phyloP scores from a whole-genome alignment of 1,140 invertebrate genomes.

The Holcopasites calliopsidis region DNA sequence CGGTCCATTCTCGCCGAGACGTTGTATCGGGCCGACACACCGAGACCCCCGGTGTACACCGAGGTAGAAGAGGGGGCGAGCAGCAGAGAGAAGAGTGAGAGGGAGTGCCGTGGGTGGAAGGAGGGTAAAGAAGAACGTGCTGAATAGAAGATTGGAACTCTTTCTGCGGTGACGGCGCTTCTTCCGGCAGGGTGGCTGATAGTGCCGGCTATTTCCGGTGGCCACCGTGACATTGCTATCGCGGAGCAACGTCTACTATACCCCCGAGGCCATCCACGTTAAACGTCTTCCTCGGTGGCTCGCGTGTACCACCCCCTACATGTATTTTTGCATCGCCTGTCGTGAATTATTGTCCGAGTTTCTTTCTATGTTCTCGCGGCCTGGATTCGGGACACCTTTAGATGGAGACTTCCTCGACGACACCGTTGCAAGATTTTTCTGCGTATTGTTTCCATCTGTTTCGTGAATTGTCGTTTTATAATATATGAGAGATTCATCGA shows the following conservation, averaged over 20 bases:
- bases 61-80: slow-evolving; percentile 1
- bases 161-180: slow-evolving; percentile 75
- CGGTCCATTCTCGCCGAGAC: slow-evolving; percentile 64
- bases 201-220: slow-evolving; percentile 79
- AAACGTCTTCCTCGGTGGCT: slow-evolving; percentile 49
- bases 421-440: background rate
- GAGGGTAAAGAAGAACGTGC: slow-evolving; percentile 56
- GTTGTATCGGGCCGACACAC: slow-evolving; percentile 66
- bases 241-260: slow-evolving; percentile 49
- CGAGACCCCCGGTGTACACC: slow-evolving; percentile 15
- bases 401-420: background rate
- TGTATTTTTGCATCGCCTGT: slow-evolving; percentile 34
- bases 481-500: background rate
- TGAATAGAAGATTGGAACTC: slow-evolving; percentile 80
- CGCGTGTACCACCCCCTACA: slow-evolving; percentile 14
- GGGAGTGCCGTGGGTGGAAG: slow-evolving; percentile 40
- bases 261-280: slow-evolving; percentile 58
- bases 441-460: background rate
- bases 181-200: slow-evolving; percentile 77
- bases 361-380: slow-evolving; percentile 5
- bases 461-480: background rate
- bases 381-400: slow-evolving; percentile 2
- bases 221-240: slow-evolving; percentile 77
- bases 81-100: slow-evolving; percentile 7
- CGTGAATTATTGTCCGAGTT: slow-evolving; percentile 33